Conservation (phyloP, 2,797 vertebrate genomes). For the Microctenopoma lineatum region DNA sequence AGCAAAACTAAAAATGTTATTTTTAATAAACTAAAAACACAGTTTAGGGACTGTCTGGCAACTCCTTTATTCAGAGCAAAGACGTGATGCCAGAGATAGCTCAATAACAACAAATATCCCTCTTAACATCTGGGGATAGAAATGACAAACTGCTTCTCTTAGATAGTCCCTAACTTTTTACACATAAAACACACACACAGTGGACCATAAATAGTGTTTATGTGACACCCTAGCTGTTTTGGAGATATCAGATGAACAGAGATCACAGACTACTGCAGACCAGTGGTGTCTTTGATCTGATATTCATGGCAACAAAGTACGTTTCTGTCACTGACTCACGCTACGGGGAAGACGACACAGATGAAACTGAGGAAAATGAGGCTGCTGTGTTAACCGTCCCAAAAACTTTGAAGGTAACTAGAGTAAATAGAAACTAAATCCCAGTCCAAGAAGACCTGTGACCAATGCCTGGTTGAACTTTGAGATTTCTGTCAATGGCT, state of each 20-base stretch:
- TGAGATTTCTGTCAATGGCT: conserved; percentile 33
- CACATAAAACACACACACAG: conserved; percentile 48
- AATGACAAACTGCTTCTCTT: conserved; percentile 39
- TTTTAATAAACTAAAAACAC: no score
- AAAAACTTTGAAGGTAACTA: conserved; percentile 8
- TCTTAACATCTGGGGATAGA: conserved; percentile 28
- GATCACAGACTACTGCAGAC: conserved; percentile 40
- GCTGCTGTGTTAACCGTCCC: conserved; percentile 27
- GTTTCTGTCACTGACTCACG: conserved; percentile 30
- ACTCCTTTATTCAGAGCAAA: conserved; percentile 8
- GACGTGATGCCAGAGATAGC: conserved; percentile 1
- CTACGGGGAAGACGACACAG: conserved; percentile 11
- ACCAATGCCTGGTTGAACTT: conserved; percentile 12
- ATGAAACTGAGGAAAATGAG: conserved; percentile 14
- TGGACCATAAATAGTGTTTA: conserved; percentile 48
- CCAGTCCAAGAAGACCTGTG: conserved; percentile 28
- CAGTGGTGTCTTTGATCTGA: conserved; percentile 59
- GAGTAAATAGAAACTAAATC: conserved; percentile 59
- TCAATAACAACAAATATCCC: conserved; percentile 3
- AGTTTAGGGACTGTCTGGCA: no score
- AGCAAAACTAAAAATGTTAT: conserved; percentile 7
- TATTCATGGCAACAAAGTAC: conserved; percentile 34
- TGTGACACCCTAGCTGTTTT: conserved; percentile 18
- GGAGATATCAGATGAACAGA: conserved; percentile 57
- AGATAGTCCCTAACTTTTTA: conserved; percentile 65